These are phyloP conservation scores for Dorcus hopei DNA, from an alignment of 2,888 invertebrate genomes.

Conservation along the genomic window DNA sequence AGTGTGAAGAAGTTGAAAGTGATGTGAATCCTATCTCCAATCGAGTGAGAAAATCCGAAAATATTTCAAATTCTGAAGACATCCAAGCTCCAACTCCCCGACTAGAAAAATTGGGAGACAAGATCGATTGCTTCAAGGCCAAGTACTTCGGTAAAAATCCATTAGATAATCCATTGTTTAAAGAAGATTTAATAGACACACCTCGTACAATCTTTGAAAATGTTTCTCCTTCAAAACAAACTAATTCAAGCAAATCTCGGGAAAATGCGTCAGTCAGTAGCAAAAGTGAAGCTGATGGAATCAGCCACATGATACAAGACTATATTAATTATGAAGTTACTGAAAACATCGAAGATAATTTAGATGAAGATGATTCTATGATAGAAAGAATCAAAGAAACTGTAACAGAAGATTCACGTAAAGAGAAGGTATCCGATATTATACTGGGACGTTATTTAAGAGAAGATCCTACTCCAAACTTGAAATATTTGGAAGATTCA, in stretches of 20 bases:
- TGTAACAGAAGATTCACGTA: constrained; percentile 5
- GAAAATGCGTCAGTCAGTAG: no score
- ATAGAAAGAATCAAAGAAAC: neutral
- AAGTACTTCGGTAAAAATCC: constrained; percentile 76
- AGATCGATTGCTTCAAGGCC: constrained; percentile 70
- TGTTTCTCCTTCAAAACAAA: neutral
- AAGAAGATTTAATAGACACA: constrained; percentile 53
- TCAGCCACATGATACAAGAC: no score
- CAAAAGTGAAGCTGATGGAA: no score
- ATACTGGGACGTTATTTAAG: no score
- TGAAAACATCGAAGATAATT: constrained; percentile 2
- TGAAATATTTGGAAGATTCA: no score
- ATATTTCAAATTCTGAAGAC: constrained; percentile 30
- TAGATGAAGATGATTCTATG: constrained; percentile 1
- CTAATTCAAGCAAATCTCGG: neutral
- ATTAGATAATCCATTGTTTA: constrained; percentile 71
- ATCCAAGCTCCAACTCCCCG: constrained; percentile 50
- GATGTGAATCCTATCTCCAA: constrained; percentile 57
- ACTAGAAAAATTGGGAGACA: constrained; percentile 64
- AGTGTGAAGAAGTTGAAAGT: constrained; percentile 55
- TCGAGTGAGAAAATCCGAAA: constrained; percentile 40
- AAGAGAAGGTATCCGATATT: constrained; percentile 1
- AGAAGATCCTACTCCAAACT: no score
- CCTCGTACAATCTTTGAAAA: constrained; percentile 49
- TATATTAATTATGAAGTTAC: no score